Conservation (phyloP, 2,888 invertebrate species). For the Halocaridina rubra region DNA sequence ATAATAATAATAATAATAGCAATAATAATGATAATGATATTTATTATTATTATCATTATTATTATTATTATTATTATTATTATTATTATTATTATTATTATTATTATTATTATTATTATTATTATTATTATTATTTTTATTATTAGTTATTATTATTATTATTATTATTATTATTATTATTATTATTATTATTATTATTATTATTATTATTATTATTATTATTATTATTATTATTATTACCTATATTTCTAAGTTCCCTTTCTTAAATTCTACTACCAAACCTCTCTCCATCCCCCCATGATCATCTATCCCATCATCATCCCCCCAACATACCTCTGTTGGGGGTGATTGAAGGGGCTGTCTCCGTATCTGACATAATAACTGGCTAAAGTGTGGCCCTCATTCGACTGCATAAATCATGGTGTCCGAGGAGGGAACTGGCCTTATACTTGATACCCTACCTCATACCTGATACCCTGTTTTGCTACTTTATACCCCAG, state of each 20-base stretch:
- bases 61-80: too few species aligned
- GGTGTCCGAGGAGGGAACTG: slow-evolving; percentile 15
- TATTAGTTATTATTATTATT: neutral
- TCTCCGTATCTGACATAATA: slow-evolving; percentile 45
- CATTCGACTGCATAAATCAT: slow-evolving; percentile 48
- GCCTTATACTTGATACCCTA: too few species aligned
- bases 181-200: neutral
- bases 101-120: too few species aligned
- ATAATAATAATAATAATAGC: too few species aligned
- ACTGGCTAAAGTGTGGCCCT: slow-evolving; percentile 41
- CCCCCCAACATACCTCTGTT: neutral
- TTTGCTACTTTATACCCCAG: too few species aligned
- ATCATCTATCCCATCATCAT: neutral
- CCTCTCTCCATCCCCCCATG: neutral
- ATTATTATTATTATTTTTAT: too few species aligned
- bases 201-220: neutral
- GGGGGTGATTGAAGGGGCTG: slow-evolving; percentile 42
- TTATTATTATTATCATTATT: too few species aligned
- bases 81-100: too few species aligned
- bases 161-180: neutral
- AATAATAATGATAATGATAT: too few species aligned
- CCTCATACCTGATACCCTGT: too few species aligned
- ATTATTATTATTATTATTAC: neutral
- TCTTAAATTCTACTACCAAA: neutral
- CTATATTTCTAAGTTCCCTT: too few species aligned